Evolutionary conservation across 2,888 invertebrate genomes (phyloP).

Genomic region (Callimorpha dominula): DNA sequence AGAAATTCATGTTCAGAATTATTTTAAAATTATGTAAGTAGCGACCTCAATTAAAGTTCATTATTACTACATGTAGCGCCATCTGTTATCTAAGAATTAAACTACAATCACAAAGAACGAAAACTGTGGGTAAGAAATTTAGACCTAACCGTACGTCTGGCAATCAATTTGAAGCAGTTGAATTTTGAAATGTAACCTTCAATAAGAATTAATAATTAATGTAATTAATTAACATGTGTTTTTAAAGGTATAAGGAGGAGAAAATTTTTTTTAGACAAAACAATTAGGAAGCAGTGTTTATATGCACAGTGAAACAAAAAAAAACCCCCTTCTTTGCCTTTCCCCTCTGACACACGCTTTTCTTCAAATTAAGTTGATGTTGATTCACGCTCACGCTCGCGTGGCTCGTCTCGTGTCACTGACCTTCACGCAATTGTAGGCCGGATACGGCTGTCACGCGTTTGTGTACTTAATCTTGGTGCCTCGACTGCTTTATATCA

Average conservation of each 20-base stretch:
- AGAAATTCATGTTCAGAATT: background rate
- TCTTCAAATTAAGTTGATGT: slow-evolving; percentile 69
- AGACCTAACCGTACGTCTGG: background rate
- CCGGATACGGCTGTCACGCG: slow-evolving; percentile 68
- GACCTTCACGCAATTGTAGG: slow-evolving; percentile 74
- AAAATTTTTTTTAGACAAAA: slow-evolving; percentile 16
- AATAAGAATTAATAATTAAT: slow-evolving; percentile 1
- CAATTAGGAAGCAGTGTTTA: slow-evolving; percentile 15
- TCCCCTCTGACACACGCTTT: slow-evolving; percentile 46
- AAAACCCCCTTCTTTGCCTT: slow-evolving; percentile 12
- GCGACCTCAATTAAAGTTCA: too few relatives aligned
- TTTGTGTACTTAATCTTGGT: slow-evolving; percentile 66
- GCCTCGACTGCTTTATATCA: slow-evolving; percentile 63
- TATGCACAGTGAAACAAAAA: slow-evolving; percentile 20
- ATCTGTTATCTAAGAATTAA: slow-evolving; percentile 29
- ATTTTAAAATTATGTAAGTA: background rate
- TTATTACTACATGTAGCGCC: slow-evolving; percentile 31
- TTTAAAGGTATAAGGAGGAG: slow-evolving; percentile 9
- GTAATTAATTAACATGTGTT: slow-evolving; percentile 4
- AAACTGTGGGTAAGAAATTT: background rate
- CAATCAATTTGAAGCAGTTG: background rate
- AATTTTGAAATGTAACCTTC: slow-evolving; percentile 11
- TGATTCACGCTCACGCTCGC: slow-evolving; percentile 63
- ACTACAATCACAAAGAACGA: slow-evolving; percentile 13
- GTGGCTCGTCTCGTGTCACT: slow-evolving; percentile 67